Conservation (phyloP, 2,888 invertebrate genomes). For the Melanostoma scalare region DNA sequence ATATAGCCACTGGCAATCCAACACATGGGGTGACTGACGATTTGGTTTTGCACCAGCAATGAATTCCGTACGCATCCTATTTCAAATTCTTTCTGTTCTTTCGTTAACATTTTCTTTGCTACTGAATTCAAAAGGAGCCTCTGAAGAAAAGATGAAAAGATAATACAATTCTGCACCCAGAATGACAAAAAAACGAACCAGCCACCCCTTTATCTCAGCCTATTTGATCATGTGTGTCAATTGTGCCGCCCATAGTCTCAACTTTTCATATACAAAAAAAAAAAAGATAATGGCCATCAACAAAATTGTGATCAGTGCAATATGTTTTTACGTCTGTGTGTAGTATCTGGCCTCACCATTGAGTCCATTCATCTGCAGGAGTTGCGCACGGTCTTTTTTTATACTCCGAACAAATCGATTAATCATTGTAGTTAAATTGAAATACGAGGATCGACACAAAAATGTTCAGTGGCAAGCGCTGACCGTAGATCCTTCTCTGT, state of each 20-base stretch:
- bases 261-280: constrained; percentile 41
- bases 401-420: constrained; percentile 68
- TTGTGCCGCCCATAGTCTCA: constrained; percentile 69
- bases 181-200: constrained; percentile 55
- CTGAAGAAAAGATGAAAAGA: constrained; percentile 12
- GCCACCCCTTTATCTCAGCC: constrained; percentile 64
- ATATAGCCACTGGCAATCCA: too few relatives aligned
- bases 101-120: constrained; percentile 10
- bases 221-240: constrained; percentile 61
- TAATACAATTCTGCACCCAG: constrained; percentile 57
- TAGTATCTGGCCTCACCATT: constrained; percentile 16
- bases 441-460: constrained; percentile 53
- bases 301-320: constrained; percentile 57
- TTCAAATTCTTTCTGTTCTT: constrained; percentile 38
- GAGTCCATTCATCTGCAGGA: constrained; percentile 28
- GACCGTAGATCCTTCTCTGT: constrained; percentile 32
- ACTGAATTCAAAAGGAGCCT: constrained; percentile 11
- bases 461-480: neutral
- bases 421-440: constrained; percentile 73
- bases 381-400: constrained; percentile 29
- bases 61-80: constrained; percentile 60
- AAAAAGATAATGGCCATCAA: constrained; percentile 30
- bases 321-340: constrained; percentile 26
- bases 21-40: too few relatives aligned
- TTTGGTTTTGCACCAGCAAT: constrained; percentile 24